A percentile compares a stretch with the other conserved stretches of the same genome.
These are phyloP conservation scores for Saccopteryx leptura DNA, from an alignment of 2,113 vertebrate species.

Conservation along the genomic window DNA sequence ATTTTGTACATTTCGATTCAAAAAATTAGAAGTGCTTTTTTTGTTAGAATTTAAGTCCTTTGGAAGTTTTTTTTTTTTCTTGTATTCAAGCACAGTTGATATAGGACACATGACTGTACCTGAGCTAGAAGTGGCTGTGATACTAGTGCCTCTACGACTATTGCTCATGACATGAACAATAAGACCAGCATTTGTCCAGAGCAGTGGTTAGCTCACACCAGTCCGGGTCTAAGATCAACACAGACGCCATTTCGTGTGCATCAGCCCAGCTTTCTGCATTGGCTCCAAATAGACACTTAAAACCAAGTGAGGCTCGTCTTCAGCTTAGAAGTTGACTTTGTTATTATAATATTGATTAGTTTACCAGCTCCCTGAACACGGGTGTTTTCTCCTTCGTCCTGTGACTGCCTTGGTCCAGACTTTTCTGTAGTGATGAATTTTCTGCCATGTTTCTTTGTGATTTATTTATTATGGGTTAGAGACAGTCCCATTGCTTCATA, in stretches of 20 bases:
- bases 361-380: not conserved
- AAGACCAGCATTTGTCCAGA: accelerated
- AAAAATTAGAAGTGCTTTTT: not conserved
- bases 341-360: not conserved
- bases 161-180: not conserved
- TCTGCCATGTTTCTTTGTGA: not conserved
- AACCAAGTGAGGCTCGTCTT: not conserved
- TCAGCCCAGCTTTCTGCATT: not conserved
- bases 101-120: not conserved
- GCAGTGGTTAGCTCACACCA: not conserved
- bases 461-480: not conserved
- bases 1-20: not conserved
- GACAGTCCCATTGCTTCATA: not conserved
- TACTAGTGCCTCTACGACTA: not conserved
- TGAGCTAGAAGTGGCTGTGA: not conserved
- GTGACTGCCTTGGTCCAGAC: not conserved
- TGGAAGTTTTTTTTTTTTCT: not conserved
- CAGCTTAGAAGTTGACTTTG: not conserved
- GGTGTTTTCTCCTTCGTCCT: not conserved
- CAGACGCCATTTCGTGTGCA: not conserved
- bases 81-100: not conserved
- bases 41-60: not conserved
- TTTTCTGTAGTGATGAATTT: not conserved
- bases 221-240: too few species aligned
- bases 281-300: not conserved